Evolutionary conservation across 1,140 invertebrate species (phyloP).

Genomic region (Calephelis nemesis): DNA sequence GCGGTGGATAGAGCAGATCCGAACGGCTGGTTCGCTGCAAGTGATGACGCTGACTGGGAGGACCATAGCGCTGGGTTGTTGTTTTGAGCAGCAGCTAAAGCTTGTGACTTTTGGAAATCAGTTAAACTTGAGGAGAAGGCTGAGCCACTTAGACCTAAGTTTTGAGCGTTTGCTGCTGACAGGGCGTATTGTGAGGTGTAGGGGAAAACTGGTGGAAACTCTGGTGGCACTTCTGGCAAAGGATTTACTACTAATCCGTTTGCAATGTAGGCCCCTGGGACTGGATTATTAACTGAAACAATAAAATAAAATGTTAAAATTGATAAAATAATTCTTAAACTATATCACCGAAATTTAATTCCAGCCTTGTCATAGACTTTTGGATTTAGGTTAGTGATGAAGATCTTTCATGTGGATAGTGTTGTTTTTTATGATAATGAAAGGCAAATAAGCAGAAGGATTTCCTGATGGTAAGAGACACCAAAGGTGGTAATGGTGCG

Average conservation of each 20-base stretch:
- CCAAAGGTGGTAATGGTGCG: too few relatives aligned
- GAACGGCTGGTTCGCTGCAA: background rate
- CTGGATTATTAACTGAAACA: background rate
- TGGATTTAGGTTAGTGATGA: too few relatives aligned
- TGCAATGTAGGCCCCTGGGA: background rate
- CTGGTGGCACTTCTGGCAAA: background rate
- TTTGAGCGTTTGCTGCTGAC: constrained; percentile 1
- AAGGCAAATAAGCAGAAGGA: too few relatives aligned
- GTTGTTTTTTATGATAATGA: too few relatives aligned
- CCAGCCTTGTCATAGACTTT: too few relatives aligned
- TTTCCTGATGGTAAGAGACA: too few relatives aligned
- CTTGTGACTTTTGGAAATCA: background rate
- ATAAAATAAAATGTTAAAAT: background rate
- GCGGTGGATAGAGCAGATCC: background rate
- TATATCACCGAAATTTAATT: background rate
- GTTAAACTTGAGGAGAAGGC: background rate
- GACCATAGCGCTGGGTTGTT: background rate
- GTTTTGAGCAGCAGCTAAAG: background rate
- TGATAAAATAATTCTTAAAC: background rate
- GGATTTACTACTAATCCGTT: background rate
- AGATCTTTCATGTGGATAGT: too few relatives aligned
- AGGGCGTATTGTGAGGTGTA: background rate
- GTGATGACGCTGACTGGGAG: background rate
- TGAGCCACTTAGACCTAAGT: background rate
- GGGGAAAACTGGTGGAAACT: background rate